Conservation (phyloP, 2,888 invertebrate species). For the Leptopilina drosophilae region DNA sequence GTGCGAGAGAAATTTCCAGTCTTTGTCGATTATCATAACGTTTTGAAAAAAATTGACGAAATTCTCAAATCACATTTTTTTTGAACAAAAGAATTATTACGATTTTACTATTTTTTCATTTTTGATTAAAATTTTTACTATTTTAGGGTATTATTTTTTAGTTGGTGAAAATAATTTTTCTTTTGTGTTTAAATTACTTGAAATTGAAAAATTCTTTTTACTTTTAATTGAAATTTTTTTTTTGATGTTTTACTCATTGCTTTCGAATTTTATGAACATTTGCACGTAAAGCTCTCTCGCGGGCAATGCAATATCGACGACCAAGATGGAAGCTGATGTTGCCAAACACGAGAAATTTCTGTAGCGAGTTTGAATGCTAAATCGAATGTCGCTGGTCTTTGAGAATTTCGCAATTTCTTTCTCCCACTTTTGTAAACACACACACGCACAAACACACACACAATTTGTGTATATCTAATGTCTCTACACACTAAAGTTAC, state of each 20-base stretch:
- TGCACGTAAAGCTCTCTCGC: slow-evolving; percentile 38
- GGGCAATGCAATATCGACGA: slow-evolving; percentile 36
- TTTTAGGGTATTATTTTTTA: no score
- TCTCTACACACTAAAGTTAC: slow-evolving; percentile 14
- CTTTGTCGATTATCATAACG: not conserved
- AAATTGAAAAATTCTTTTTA: no score
- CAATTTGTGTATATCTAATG: slow-evolving; percentile 4
- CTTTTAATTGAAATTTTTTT: no score
- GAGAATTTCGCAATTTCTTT: slow-evolving; percentile 42
- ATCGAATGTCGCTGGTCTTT: slow-evolving; percentile 30
- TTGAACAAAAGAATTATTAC: no score
- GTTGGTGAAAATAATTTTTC: not conserved
- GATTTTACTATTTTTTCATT: no score
- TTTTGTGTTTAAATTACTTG: no score
- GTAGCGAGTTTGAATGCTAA: slow-evolving; percentile 38
- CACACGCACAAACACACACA: no score
- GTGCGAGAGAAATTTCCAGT: not conserved
- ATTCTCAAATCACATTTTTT: no score
- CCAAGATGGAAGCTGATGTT: slow-evolving; percentile 33
- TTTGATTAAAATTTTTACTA: no score
- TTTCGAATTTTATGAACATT: slow-evolving; percentile 6
- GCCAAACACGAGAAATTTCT: slow-evolving; percentile 40
- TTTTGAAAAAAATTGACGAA: no score
- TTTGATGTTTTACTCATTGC: not conserved
- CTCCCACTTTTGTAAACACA: slow-evolving; percentile 4